Conservation (phyloP, 2,113 vertebrate genomes). For the Panthera tigris region DNA sequence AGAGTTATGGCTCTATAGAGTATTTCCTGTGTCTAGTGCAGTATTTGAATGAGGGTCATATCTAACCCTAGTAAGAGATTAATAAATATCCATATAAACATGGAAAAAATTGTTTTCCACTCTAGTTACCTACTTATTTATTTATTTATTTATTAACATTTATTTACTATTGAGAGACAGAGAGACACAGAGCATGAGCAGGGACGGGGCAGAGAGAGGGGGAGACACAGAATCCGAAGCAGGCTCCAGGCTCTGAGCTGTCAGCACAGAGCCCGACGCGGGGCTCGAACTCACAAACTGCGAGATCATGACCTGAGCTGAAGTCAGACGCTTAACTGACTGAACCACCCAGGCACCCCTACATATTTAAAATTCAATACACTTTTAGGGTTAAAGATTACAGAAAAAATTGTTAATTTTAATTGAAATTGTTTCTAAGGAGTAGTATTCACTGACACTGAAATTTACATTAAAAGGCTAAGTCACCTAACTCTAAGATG, state of each 20-base stretch:
- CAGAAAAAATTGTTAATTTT: background rate
- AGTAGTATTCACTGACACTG: background rate
- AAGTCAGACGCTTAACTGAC: no score
- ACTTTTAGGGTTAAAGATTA: background rate
- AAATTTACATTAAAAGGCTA: background rate
- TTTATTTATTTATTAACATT: no score
- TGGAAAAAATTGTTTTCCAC: background rate
- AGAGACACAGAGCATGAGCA: no score
- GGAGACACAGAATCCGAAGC: no score
- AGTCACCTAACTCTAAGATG: background rate
- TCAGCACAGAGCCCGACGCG: no score
- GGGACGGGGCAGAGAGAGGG: no score
- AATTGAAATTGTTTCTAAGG: background rate
- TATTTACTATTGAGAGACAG: no score
- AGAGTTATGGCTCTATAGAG: background rate
- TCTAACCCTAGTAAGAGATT: background rate
- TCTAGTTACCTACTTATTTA: background rate
- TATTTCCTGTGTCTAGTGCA: background rate
- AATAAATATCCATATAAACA: background rate
- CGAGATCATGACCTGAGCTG: no score
- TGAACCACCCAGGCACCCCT: no score
- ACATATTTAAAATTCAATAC: background rate
- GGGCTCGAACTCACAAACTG: no score
- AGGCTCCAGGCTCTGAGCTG: no score
- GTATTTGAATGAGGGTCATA: background rate